Percentiles rank a stretch among this genome's conserved stretches.
Conservation (phyloP, 64 coral and sea anemone species). For the Porites australiensis region DNA sequence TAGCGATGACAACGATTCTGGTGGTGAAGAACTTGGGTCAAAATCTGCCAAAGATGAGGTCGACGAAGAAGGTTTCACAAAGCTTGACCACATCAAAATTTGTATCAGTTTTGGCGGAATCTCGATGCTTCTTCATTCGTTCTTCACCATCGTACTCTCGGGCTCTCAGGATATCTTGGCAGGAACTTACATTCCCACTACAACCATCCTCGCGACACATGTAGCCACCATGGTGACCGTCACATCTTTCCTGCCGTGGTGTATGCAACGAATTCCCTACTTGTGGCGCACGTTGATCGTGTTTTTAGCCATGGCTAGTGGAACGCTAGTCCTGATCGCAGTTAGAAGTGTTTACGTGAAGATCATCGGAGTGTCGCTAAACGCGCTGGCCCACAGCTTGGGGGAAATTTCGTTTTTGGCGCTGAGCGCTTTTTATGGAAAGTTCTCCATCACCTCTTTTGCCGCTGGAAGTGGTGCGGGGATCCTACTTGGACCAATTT, state of each 20-base stretch:
- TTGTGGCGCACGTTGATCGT: slow-evolving; percentile 72
- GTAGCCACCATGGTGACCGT: slow-evolving; percentile 87
- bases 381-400: slow-evolving; percentile 80
- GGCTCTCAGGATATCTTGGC: slow-evolving; percentile 87
- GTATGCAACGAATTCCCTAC: slow-evolving; percentile 83
- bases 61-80: slow-evolving; percentile 33
- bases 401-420: slow-evolving; percentile 82
- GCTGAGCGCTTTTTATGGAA: slow-evolving; percentile 83
- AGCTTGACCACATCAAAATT: slow-evolving; percentile 39
- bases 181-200: slow-evolving; percentile 76
- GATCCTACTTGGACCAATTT: slow-evolving; percentile 76
- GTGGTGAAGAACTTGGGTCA: background rate
- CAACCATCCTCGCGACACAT: slow-evolving; percentile 69
- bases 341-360: slow-evolving; percentile 74
- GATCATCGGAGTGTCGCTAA: slow-evolving; percentile 64
- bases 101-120: slow-evolving; percentile 75
- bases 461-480: slow-evolving; percentile 85
- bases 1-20: slow-evolving; percentile 4
- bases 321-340: slow-evolving; percentile 63
- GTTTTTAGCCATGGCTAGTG: slow-evolving; percentile 69
- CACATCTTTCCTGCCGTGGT: slow-evolving; percentile 75
- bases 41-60: background rate
- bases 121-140: slow-evolving; percentile 67
- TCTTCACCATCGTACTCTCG: slow-evolving; percentile 68
- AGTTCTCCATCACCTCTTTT: slow-evolving; percentile 72